Percentiles rank a stretch among this genome's conserved stretches.
Evolutionary conservation across 1,140 invertebrate genomes (phyloP).

Genomic region (Whitmania pigra): DNA sequence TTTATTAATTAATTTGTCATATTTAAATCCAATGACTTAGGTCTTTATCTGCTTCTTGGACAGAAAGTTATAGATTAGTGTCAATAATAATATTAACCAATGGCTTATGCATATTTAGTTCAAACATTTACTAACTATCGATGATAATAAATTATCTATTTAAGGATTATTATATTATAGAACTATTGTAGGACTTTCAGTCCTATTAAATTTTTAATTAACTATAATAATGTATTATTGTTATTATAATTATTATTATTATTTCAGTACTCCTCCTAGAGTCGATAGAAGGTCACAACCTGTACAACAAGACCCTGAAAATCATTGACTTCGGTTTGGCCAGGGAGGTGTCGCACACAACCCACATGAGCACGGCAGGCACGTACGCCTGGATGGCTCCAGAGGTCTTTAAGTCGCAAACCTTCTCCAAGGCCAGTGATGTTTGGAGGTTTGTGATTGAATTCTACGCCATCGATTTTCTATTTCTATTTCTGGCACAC

Average conservation of each 20-base stretch:
- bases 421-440: conserved; percentile 84
- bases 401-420: conserved; percentile 83
- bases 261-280: conserved; percentile 72
- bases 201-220: no score
- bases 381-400: conserved; percentile 99
- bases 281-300: conserved; percentile 64
- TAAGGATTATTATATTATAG: no score
- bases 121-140: no score
- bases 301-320: conserved; percentile 81
- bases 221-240: neutral
- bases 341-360: conserved; percentile 84
- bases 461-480: neutral
- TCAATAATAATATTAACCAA: no score
- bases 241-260: conserved; percentile 26
- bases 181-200: no score
- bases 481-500: neutral
- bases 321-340: conserved; percentile 95
- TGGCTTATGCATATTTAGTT: no score
- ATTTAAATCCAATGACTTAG: no score
- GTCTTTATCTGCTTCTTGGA: no score
- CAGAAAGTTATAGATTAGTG: no score
- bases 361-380: conserved; percentile 89
- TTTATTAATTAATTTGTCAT: no score
- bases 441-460: conserved; percentile 65
- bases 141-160: no score